Evolutionary conservation across 2,797 vertebrate genomes (phyloP).

Genomic region (Rousettus madagascariensis): DNA sequence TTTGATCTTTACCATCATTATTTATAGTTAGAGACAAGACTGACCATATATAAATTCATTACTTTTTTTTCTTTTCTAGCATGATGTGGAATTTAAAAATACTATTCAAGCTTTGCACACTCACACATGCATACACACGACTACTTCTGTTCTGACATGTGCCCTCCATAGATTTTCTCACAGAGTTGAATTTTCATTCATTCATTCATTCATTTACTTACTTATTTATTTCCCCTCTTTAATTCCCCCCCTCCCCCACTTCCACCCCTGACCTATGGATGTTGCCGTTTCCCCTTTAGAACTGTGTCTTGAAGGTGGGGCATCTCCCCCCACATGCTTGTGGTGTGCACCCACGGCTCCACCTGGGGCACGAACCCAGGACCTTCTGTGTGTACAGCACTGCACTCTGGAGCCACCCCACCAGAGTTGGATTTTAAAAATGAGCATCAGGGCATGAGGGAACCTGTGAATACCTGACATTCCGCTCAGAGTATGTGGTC

Average conservation of each 20-base stretch:
- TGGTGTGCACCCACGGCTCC: too few species aligned
- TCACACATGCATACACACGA: background rate
- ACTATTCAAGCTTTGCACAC: background rate
- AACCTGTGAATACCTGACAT: background rate
- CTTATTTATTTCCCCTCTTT: too few species aligned
- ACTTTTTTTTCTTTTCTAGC: background rate
- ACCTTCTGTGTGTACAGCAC: too few species aligned
- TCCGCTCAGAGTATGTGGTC: background rate
- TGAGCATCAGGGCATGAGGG: background rate
- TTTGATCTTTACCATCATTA: background rate
- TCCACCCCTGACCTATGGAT: too few species aligned
- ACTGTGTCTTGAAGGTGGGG: too few species aligned
- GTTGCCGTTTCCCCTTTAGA: too few species aligned
- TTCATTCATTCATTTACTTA: too few species aligned
- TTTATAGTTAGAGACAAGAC: background rate
- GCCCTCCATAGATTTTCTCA: background rate
- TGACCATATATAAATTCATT: background rate
- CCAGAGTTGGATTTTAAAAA: too few species aligned
- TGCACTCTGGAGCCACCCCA: too few species aligned
- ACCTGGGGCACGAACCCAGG: too few species aligned
- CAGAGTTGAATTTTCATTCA: background rate
- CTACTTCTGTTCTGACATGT: background rate
- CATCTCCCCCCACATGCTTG: too few species aligned
- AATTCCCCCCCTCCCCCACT: too few species aligned
- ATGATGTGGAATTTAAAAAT: background rate